Percentiles rank a stretch among this genome's conserved stretches.
These are phyloP conservation scores for Telenomus remus DNA, from an alignment of 1,140 invertebrate genomes.

Conservation along the genomic window DNA sequence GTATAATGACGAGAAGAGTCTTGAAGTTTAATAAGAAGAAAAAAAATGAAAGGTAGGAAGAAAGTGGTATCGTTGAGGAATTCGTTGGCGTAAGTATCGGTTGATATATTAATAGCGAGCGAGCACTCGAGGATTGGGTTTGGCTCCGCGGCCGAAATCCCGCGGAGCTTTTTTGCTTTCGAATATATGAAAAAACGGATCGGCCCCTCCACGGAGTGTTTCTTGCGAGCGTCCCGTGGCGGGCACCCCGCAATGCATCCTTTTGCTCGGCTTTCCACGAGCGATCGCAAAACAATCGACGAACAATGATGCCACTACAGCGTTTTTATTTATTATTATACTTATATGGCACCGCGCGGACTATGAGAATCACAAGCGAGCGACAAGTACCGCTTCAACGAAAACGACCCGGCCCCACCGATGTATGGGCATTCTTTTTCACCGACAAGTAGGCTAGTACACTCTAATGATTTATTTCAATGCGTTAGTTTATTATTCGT, in stretches of 20 bases:
- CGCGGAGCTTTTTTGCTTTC: constrained; percentile 50
- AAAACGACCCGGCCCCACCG: constrained; percentile 35
- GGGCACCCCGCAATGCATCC: constrained; percentile 55
- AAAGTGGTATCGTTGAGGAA: constrained; percentile 19
- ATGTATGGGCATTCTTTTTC: constrained; percentile 53
- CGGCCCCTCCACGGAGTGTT: constrained; percentile 17
- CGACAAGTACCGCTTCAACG: constrained; percentile 51
- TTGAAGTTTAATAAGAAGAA: constrained; percentile 7
- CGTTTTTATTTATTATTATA: constrained; percentile 54
- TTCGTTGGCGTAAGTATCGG: constrained; percentile 34
- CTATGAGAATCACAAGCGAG: constrained; percentile 52
- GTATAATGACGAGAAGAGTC: constrained; percentile 28
- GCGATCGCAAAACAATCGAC: constrained; percentile 53
- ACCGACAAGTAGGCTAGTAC: constrained; percentile 53
- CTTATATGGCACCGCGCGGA: constrained; percentile 59
- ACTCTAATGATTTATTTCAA: constrained; percentile 57
- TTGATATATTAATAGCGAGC: constrained; percentile 40
- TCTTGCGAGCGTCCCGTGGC: constrained; percentile 51
- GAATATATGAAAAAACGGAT: constrained; percentile 38
- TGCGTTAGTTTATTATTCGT: constrained; percentile 51
- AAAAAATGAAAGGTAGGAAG: too few relatives aligned
- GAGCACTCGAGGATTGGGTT: constrained; percentile 35
- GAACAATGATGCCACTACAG: constrained; percentile 55
- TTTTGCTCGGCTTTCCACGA: constrained; percentile 50
- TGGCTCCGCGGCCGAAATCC: constrained; percentile 39